Evolutionary conservation across 1,140 invertebrate species (phyloP).

Genomic region (Lepidostoma basale): DNA sequence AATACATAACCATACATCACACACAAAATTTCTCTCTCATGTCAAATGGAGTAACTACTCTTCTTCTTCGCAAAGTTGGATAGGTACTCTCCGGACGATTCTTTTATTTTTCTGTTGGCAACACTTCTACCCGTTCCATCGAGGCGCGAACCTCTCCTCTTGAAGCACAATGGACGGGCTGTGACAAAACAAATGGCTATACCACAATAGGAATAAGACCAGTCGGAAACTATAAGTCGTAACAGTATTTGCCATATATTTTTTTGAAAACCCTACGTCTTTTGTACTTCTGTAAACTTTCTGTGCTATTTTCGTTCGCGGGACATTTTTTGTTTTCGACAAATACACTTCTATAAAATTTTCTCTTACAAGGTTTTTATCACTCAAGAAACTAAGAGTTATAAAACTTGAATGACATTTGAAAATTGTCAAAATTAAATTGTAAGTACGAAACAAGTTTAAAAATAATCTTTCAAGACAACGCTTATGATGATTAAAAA

Average conservation of each 20-base stretch:
- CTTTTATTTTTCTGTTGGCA: background rate
- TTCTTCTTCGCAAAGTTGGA: background rate
- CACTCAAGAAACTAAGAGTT: no score
- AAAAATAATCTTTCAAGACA: no score
- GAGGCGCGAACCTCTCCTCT: constrained; percentile 6
- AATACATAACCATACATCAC: no score
- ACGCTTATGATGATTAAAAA: no score
- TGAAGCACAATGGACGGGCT: background rate
- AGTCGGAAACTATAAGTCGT: background rate
- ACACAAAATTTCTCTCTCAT: no score
- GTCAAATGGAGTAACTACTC: background rate
- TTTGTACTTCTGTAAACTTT: background rate
- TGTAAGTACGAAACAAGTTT: no score
- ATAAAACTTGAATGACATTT: no score
- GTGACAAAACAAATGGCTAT: constrained; percentile 21
- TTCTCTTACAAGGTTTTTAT: no score
- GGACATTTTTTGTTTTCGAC: no score
- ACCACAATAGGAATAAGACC: background rate
- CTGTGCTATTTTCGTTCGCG: background rate
- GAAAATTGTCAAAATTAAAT: no score
- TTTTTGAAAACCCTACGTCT: background rate
- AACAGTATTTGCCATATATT: background rate
- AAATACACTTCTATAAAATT: no score
- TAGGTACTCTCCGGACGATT: background rate
- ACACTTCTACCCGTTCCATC: background rate